Base-by-base conservation (phyloP, 2,888 invertebrate genomes). In the Eristalis pertinax region DNA sequence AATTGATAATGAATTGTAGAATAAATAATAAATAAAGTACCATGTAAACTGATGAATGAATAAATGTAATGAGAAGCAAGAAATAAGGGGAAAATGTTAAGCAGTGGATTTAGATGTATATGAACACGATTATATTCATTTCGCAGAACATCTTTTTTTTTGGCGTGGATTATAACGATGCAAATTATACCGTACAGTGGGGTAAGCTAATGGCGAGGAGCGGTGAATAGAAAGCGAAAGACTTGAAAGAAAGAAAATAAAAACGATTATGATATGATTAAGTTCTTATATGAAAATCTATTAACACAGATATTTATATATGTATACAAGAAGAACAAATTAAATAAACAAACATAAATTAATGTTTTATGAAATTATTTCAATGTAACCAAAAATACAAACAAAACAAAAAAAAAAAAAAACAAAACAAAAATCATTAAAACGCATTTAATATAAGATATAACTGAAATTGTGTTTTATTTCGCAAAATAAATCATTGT, bases 311-410 rank as follows among this genome's bases (percentile, higher is more conserved):
- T 79, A 72, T 86, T 78, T 86, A 86, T 86, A 82, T 78, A 83
- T 83, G 79, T 87, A 76, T 80, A 84, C 73, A 87, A 80, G 32
- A 69, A 60, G 24, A 80, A 65, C 58, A 81, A 68, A 83, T 70
- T 82, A 82, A 77, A 64, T 75, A 78, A 79, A 83, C 64, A 83
- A 79, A 73, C 73, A 62, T 87, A 80, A 83, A 84, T 87, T 73
- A 87, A 84, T 84, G 87, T 87, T 83, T 87, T 87, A 87, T 87
- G 83, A 78, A 83, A 87, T 87, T 79, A 87, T 87, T 87, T 79
- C 75, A 80, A 84, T 87, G 86, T 84, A 87, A 87, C 87, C 87
- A 87, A 87, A 83, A 87, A 86, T 74, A 82, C 77, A 78, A 82
- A 86, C 67, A 68, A 60, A 65, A 38, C 65, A 68, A 80, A 60